A percentile compares a stretch with the other conserved stretches of the same genome.
Evolutionary conservation across 2,888 invertebrate species (phyloP).

Genomic region (Dryocosmus kuriphilus): DNA sequence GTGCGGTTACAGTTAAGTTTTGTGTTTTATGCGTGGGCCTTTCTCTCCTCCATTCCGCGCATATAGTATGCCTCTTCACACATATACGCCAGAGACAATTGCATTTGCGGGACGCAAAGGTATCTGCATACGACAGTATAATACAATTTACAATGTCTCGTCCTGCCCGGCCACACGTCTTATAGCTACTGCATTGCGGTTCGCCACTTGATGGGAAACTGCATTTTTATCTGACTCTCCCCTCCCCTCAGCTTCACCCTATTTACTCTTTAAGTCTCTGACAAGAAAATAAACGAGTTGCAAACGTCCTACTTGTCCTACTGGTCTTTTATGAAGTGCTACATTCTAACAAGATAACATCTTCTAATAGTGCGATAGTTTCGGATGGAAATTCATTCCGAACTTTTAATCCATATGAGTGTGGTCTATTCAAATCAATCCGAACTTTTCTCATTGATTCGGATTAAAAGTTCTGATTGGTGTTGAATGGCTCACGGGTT

Average conservation of each 20-base stretch:
- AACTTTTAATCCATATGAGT: too few species aligned
- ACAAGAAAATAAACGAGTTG: constrained; percentile 37
- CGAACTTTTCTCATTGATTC: too few species aligned
- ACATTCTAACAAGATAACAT: neutral
- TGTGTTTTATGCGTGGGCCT: constrained; percentile 44
- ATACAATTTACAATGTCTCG: constrained; percentile 67
- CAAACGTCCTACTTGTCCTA: constrained; percentile 21
- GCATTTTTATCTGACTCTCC: constrained; percentile 57
- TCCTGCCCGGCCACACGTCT: constrained; percentile 51
- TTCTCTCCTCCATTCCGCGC: constrained; percentile 45
- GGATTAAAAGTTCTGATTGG: too few species aligned
- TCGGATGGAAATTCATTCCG: too few species aligned
- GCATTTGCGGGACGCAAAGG: constrained; percentile 67
- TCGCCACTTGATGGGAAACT: constrained; percentile 72
- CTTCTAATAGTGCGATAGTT: constrained; percentile 2
- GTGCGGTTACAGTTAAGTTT: constrained; percentile 34
- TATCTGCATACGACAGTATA: constrained; percentile 65
- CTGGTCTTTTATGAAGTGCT: constrained; percentile 33
- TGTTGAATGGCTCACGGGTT: too few species aligned
- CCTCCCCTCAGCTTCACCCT: constrained; percentile 22
- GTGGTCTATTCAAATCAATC: too few species aligned
- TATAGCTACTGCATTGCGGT: constrained; percentile 69
- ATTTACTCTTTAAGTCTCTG: constrained; percentile 39
- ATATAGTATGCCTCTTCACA: constrained; percentile 47
- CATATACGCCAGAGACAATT: constrained; percentile 68